A percentile compares a stretch with the other conserved stretches of the same genome.
Conservation (phyloP, 2,888 invertebrate species). For the Eilema griseolum region DNA sequence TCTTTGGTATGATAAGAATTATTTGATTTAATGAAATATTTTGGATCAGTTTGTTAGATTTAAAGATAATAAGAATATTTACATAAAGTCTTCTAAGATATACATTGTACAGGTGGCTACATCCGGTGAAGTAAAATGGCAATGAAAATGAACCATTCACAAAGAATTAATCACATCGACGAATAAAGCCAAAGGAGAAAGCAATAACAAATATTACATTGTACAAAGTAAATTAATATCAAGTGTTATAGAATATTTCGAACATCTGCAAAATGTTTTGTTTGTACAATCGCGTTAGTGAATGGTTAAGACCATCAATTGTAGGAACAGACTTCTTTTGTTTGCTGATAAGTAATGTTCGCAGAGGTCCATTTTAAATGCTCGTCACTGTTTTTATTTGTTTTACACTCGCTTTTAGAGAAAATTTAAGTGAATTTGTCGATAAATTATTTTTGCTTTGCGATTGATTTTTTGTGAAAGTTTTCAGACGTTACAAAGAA, state of each 20-base stretch:
- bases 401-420: neutral
- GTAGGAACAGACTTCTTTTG: conserved; percentile 63
- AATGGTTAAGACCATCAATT: conserved; percentile 65
- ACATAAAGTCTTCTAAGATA: neutral
- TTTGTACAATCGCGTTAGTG: conserved; percentile 50
- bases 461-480: neutral
- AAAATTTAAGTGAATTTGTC: neutral
- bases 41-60: conserved; percentile 15
- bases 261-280: conserved; percentile 58
- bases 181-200: conserved; percentile 3
- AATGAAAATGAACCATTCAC: neutral
- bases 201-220: conserved; percentile 16
- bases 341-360: conserved; percentile 56
- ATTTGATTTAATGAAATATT: conserved; percentile 22
- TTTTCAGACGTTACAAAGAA: neutral
- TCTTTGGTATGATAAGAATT: conserved; percentile 23
- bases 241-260: conserved; percentile 44
- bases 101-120: neutral
- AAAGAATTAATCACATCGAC: conserved; percentile 10
- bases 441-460: neutral
- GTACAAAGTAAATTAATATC: conserved; percentile 42
- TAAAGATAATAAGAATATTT: neutral
- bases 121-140: neutral
- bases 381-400: conserved; percentile 54
- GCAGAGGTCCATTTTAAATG: conserved; percentile 54